A percentile compares a stretch with the other conserved stretches of the same genome.
Evolutionary conservation across 2,113 vertebrate genomes (phyloP).

Genomic region (Cariama cristata): DNA sequence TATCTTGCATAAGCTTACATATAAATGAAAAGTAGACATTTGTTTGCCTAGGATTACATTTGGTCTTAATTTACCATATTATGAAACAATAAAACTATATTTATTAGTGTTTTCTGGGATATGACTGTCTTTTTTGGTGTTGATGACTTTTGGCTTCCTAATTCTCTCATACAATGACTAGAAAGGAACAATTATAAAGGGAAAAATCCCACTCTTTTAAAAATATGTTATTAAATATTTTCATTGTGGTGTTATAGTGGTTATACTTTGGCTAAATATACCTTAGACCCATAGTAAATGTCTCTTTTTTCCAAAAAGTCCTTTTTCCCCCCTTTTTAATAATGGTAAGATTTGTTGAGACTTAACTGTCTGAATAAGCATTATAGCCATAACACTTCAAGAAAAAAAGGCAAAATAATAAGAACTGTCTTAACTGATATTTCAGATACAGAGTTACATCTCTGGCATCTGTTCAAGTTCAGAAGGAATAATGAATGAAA

Average conservation of each 20-base stretch:
- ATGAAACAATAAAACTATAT: background rate
- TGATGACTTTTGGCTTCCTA: background rate
- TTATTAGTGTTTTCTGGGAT: background rate
- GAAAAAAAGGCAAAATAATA: background rate
- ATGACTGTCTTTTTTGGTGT: background rate
- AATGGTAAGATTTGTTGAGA: background rate
- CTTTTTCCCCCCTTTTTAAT: background rate
- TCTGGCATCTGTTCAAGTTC: background rate
- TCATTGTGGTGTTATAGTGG: background rate
- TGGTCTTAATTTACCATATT: background rate
- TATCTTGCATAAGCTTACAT: background rate
- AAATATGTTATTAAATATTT: background rate
- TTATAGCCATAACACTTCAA: background rate
- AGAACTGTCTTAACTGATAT: background rate
- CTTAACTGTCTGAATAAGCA: background rate
- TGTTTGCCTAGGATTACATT: background rate
- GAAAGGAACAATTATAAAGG: background rate
- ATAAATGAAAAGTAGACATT: background rate
- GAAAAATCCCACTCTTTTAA: background rate
- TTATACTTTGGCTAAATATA: background rate
- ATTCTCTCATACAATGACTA: background rate
- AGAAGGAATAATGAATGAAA: background rate
- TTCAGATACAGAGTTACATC: background rate
- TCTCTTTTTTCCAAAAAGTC: background rate
- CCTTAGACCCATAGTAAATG: background rate